Evolutionary conservation across 2,888 invertebrate species (phyloP).

Genomic region (Eurytoma adleriae): DNA sequence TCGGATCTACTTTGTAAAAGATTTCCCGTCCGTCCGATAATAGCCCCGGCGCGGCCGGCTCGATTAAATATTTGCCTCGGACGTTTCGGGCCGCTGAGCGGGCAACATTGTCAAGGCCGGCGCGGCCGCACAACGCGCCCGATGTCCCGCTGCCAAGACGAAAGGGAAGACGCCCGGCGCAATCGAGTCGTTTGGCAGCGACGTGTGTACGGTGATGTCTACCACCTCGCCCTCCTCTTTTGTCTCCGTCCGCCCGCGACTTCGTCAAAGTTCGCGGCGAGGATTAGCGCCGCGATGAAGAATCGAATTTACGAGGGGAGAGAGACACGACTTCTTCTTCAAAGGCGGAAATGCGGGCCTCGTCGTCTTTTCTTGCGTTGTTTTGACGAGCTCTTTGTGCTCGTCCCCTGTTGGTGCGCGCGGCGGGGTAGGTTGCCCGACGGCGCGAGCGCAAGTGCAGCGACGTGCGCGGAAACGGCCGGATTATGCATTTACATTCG

Average conservation of each 20-base stretch:
- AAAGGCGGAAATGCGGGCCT: slow-evolving; percentile 16
- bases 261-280: slow-evolving; percentile 57
- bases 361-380: neutral
- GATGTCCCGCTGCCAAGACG: neutral
- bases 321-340: neutral
- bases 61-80: slow-evolving; percentile 47
- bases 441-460: no score
- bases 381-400: neutral
- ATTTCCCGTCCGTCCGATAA: slow-evolving; percentile 40
- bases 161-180: neutral
- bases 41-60: slow-evolving; percentile 6
- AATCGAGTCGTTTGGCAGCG: slow-evolving; percentile 4
- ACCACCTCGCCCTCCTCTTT: neutral
- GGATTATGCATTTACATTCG: no score
- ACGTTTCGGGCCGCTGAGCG: slow-evolving; percentile 31
- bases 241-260: slow-evolving; percentile 2
- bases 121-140: slow-evolving; percentile 44
- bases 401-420: neutral
- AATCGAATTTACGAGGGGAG: slow-evolving; percentile 65
- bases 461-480: neutral
- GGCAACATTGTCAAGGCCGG: slow-evolving; percentile 42
- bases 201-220: neutral
- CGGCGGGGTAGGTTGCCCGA: no score
- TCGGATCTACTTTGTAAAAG: slow-evolving; percentile 31
- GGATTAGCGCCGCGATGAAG: slow-evolving; percentile 61